Evolutionary conservation across 92 coral and sea anemone genomes (phyloP), one percentile per base, ranked within the genome.

Genomic region (Phenganax marumi): DNA sequence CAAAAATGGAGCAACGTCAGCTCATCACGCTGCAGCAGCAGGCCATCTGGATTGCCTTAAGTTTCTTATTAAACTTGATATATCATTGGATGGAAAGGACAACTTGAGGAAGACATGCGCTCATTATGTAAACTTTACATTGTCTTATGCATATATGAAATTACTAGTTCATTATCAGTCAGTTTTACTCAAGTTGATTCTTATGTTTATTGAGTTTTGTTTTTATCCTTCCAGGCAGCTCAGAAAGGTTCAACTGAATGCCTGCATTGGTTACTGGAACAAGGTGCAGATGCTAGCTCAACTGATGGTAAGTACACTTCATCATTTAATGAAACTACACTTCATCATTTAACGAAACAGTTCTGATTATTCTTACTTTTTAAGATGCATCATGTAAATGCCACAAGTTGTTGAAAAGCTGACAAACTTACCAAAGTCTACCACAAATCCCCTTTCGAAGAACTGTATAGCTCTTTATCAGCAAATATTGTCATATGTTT

Each of bases 201-300:
- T 33, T 33, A 33, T 33, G 43, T 33, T 33, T 1, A 33, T 2
- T 33, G 43, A 33, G 43, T 33, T 5, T 33, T 33, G 2, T 33
- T 33, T 33, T 33, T 33, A 5, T 33, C 39, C 25, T 60, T 83
- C 13, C 70, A 95, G 98, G 98, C 98, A 47, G 93, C 98, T 24
- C 91, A 93, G 56, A 68, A 84, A 79, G 98, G 98, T 23, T 85
- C 97, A 17, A 87, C 89, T 56, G 98, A 95, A 48, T 95, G 98
- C 81, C 84, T 95, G 18, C 96, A 95, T 75, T 95, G 98, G 98
- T 80, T 95, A 60, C 83, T 95, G 56, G 96, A 92, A 58, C 89
- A 76, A 18, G 85, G 89, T 58, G 87, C 85, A 7, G 81, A 87
- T 83, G 85, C 96, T 17, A 89, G 89, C 86, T 90, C 88, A 43